Conservation (phyloP, 2,113 vertebrate genomes). For the Brachionichthys hirsutus region DNA sequence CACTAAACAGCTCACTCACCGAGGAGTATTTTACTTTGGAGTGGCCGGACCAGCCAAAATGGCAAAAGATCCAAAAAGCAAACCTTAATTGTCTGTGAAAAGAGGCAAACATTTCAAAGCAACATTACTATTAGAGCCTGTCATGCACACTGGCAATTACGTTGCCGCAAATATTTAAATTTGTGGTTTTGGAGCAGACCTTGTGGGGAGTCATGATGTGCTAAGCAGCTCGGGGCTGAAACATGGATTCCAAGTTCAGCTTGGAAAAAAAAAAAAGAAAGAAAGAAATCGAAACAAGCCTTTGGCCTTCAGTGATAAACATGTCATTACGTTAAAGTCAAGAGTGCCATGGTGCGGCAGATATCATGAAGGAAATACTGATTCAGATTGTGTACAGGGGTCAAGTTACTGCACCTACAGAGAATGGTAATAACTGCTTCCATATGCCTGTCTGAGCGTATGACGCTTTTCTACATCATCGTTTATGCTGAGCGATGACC, state of each 20-base stretch:
- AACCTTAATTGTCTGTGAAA: slow-evolving; percentile 78
- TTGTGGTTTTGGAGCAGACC: slow-evolving; percentile 64
- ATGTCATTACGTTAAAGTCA: slow-evolving; percentile 64
- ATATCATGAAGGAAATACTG: slow-evolving; percentile 61
- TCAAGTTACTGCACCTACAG: slow-evolving; percentile 68
- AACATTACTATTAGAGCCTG: slow-evolving; percentile 65
- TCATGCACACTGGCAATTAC: slow-evolving; percentile 69
- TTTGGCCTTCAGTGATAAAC: slow-evolving; percentile 65
- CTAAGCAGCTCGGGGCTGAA: slow-evolving; percentile 58
- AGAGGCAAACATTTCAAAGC: slow-evolving; percentile 70
- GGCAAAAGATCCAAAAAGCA: slow-evolving; percentile 55
- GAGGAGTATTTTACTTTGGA: slow-evolving; percentile 50
- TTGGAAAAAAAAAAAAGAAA: slow-evolving; percentile 5
- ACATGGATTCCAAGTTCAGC: slow-evolving; percentile 44
- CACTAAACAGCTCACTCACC: slow-evolving; percentile 47
- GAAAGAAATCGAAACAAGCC: slow-evolving; percentile 32
- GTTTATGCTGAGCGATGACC: slow-evolving; percentile 62
- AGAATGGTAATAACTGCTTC: slow-evolving; percentile 64
- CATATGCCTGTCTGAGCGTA: slow-evolving; percentile 62
- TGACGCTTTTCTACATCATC: slow-evolving; percentile 53
- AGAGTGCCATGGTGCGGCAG: slow-evolving; percentile 51
- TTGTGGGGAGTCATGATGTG: slow-evolving; percentile 53
- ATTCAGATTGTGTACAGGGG: slow-evolving; percentile 64
- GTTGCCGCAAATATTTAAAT: slow-evolving; percentile 73
- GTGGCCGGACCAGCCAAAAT: slow-evolving; percentile 46